A percentile compares a stretch with the other conserved stretches of the same genome.
Evolutionary conservation across 1,140 invertebrate genomes (phyloP).

Genomic region (Zophobas morio): DNA sequence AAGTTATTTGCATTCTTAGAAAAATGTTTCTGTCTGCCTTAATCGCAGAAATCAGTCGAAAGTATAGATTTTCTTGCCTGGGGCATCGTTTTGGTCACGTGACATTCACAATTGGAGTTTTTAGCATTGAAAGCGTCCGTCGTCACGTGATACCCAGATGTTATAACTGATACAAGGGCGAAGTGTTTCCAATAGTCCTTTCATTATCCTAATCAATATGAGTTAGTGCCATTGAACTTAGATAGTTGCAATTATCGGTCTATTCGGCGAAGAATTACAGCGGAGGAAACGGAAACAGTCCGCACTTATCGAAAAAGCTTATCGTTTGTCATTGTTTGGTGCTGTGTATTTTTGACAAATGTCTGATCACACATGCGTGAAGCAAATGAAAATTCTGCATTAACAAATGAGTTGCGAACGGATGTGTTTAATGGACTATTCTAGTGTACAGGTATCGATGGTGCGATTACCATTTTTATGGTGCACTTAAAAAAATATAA

Average conservation of each 20-base stretch:
- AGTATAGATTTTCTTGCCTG: no score
- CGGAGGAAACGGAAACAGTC: constrained; percentile 59
- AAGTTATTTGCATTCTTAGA: no score
- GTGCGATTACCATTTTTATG: constrained; percentile 50
- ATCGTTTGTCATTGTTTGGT: constrained; percentile 57
- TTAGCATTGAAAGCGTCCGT: neutral
- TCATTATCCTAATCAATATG: constrained; percentile 49
- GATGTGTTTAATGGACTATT: constrained; percentile 64
- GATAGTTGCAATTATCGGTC: constrained; percentile 57
- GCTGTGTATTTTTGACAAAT: constrained; percentile 60
- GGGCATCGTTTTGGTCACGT: no score
- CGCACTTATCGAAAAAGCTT: constrained; percentile 55
- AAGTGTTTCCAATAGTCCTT: neutral
- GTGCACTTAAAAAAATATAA: constrained; percentile 44
- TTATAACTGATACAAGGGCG: neutral
- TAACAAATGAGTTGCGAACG: constrained; percentile 63
- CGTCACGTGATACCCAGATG: neutral
- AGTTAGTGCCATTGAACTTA: constrained; percentile 60
- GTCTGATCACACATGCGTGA: constrained; percentile 63
- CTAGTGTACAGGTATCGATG: constrained; percentile 59
- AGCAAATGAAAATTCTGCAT: constrained; percentile 63
- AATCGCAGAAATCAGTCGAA: no score
- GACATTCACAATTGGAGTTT: neutral
- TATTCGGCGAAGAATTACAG: constrained; percentile 59
- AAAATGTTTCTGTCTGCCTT: no score